Evolutionary conservation across 2,113 vertebrate species (phyloP).

Genomic region (Oreochromis spilurus): DNA sequence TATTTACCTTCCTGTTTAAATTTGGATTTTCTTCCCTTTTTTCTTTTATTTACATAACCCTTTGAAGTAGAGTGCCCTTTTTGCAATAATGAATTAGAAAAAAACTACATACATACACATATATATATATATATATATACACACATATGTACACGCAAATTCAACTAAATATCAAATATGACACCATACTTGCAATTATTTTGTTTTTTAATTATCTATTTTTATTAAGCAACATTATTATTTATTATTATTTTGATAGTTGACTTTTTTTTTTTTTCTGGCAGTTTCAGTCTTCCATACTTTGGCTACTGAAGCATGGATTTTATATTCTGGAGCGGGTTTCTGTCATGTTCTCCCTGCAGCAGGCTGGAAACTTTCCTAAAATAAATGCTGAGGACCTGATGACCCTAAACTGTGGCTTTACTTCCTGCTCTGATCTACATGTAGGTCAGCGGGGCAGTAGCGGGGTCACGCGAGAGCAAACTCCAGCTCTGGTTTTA

Average conservation of each 20-base stretch:
- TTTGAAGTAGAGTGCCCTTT: background rate
- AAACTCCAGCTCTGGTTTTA: background rate
- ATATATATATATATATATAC: accelerated
- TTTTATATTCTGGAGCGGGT: background rate
- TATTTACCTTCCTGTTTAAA: background rate
- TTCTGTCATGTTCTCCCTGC: background rate
- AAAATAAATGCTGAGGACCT: background rate
- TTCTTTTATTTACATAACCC: background rate
- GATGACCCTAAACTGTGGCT: background rate
- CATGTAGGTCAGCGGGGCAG: background rate
- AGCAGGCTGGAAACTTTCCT: background rate
- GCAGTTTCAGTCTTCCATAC: background rate
- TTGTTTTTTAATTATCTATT: background rate
- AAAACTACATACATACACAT: background rate
- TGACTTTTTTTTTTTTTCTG: background rate
- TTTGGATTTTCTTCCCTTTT: background rate
- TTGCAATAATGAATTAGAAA: background rate
- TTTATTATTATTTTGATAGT: background rate
- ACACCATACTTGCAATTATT: background rate
- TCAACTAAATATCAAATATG: background rate
- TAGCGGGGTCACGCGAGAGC: background rate
- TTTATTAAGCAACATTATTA: background rate
- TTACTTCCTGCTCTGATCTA: background rate
- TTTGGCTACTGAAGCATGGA: background rate
- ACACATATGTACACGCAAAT: background rate